Base-by-base conservation (phyloP, 1,140 invertebrate genomes). In the Asobara japonica region DNA sequence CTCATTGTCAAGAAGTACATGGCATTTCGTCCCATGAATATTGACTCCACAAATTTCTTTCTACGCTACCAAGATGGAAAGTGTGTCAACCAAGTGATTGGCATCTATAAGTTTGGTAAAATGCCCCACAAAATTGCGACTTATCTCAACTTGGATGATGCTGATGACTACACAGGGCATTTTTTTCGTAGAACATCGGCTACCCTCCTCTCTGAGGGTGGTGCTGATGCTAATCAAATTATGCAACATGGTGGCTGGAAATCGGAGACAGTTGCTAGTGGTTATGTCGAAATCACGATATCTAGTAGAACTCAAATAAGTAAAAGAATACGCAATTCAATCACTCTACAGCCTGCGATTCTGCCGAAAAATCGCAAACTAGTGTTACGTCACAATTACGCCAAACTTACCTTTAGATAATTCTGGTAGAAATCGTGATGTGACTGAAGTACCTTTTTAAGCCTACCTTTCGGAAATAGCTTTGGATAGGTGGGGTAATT, bases 201-300 rank as follows among this genome's bases (percentile, higher is more conserved):
- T 13, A 65, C 68, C 18, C 45, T 78, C 31, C 31, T 74, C 16
- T 70, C 73, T 10, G 75, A 78, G 60, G 33, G 69, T 41, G 79
- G 79, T 22, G 78, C 70, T 22, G 67, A 77, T 74, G 27, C 80
- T 11, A 68, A 29, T 13, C 73, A 48, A 33, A 22, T 79, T 25
- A 77, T 79, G 60, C 20, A 71, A 20, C 76, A 75, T 61, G 74
- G 70, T 30, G 75, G 73, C 5, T 79, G 77, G 78, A 73, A 72
- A 56, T 48, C 20, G 0, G 60, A 51, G 8, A 65, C 68, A 51
- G 60, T 72, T 10, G 64, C 61, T 25, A 56, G 22, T 36, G 41
- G 48, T 56, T 67, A 72, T 29, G 41, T 66, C 27, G 45, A 72
- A 22, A 31, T 66, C 13, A 66, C 38, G n/a, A 48, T 41, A 3